These are phyloP conservation scores for Hippocampus guttulatus DNA, from an alignment of 2,113 vertebrate species.

Conservation along the genomic window DNA sequence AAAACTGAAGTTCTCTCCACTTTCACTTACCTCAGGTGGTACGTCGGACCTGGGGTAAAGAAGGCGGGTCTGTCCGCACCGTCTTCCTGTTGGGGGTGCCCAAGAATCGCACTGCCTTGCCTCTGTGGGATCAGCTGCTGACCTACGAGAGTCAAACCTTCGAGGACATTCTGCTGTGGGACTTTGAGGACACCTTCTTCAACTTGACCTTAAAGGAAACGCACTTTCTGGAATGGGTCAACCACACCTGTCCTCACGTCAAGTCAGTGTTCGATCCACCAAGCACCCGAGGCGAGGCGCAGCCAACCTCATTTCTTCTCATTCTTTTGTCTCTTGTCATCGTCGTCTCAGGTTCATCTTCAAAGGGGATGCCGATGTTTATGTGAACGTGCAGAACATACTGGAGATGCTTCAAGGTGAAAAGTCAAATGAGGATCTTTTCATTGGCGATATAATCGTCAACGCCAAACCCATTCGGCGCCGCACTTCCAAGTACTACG, in stretches of 20 bases:
- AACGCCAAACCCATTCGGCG: conserved; percentile 85
- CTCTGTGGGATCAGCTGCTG: conserved; percentile 83
- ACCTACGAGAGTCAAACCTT: conserved; percentile 82
- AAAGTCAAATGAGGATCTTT: conserved; percentile 74
- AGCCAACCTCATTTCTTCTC: neutral
- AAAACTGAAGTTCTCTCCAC: neutral
- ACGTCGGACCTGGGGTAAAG: conserved; percentile 90
- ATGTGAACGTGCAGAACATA: conserved; percentile 90
- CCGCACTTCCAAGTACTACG: conserved; percentile 86
- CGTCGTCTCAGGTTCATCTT: conserved; percentile 78
- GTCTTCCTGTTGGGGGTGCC: conserved; percentile 90
- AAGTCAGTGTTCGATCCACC: conserved; percentile 47
- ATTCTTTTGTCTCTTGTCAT: neutral
- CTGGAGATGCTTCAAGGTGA: conserved; percentile 80
- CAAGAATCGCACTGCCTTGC: conserved; percentile 70
- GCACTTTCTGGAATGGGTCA: conserved; percentile 89
- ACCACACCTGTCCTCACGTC: conserved; percentile 77
- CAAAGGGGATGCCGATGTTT: conserved; percentile 91
- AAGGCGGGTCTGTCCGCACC: conserved; percentile 76
- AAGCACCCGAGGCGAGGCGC: neutral
- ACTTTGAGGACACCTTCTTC: conserved; percentile 95
- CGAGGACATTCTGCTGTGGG: conserved; percentile 89
- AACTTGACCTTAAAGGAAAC: conserved; percentile 97
- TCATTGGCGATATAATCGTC: conserved; percentile 90
- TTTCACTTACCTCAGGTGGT: conserved; percentile 70